These are phyloP conservation scores for Hydractinia symbiolongicarpus DNA, from an alignment of 30 jellyfish, hydroid and myxozoan genomes.

Conservation along the genomic window DNA sequence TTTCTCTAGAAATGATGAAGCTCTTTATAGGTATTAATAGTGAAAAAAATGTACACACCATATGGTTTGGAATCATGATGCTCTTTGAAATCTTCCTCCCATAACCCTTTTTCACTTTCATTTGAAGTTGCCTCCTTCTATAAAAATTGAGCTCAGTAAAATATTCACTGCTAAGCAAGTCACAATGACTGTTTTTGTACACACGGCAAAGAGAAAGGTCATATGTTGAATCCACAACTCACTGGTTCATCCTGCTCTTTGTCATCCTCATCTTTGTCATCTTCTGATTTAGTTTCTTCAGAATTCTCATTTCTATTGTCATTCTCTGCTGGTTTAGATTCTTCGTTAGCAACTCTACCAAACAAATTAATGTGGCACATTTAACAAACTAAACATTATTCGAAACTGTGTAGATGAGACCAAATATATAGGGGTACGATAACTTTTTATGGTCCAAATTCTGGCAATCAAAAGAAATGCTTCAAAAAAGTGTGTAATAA, in stretches of 20 bases:
- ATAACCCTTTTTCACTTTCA: constrained; percentile 65
- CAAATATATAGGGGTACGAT: no score
- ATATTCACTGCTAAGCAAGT: not conserved
- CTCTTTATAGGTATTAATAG: not conserved
- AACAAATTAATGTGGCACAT: no score
- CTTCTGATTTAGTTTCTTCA: constrained; percentile 2
- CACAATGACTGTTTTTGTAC: not conserved
- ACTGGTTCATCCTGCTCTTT: constrained; percentile 38
- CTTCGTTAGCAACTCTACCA: no score
- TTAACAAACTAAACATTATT: not conserved
- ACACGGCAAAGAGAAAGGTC: not conserved
- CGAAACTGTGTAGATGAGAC: no score
- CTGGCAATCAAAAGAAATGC: not conserved
- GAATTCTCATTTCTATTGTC: constrained; percentile 26
- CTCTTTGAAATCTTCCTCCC: constrained; percentile 83
- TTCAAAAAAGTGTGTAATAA: not conserved
- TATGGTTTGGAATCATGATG: constrained; percentile 89
- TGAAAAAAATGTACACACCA: constrained; percentile 24
- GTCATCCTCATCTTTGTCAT: not conserved
- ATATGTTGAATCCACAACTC: not conserved
- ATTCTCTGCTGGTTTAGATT: constrained; percentile 27
- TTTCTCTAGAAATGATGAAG: no score
- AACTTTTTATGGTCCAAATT: no score
- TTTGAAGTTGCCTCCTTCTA: not conserved
- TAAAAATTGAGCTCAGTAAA: not conserved